A percentile compares a stretch with the other conserved stretches of the same genome.
phyloP scores from a whole-genome alignment of 2,888 invertebrate genomes.

The Coleophora deauratella region DNA sequence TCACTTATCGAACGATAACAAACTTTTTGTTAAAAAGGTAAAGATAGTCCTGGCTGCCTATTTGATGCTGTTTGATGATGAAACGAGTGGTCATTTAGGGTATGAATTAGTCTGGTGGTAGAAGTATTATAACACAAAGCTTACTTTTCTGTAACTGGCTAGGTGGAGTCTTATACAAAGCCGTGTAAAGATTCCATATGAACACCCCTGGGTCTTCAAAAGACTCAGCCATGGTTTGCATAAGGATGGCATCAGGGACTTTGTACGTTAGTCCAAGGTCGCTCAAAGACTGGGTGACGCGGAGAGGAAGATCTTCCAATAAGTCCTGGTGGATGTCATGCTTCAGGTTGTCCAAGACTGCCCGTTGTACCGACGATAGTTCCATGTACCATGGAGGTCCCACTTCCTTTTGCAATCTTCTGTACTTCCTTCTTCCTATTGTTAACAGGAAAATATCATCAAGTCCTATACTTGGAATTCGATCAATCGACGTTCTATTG shows the following conservation, averaged over 20 bases:
- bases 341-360: constrained; percentile 36
- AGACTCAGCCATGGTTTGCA: constrained; percentile 43
- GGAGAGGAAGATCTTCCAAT: constrained; percentile 46
- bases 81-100: no score
- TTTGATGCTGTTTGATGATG: no score
- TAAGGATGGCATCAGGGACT: constrained; percentile 33
- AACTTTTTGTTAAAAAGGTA: no score
- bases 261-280: constrained; percentile 48
- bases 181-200: constrained; percentile 54
- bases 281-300: constrained; percentile 36
- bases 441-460: no score
- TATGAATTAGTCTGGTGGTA: no score
- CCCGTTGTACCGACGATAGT: constrained; percentile 42
- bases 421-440: constrained; percentile 34
- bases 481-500: no score
- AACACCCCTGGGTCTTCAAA: constrained; percentile 55
- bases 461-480: no score
- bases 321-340: constrained; percentile 52
- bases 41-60: no score
- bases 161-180: constrained; percentile 44
- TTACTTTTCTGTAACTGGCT: constrained; percentile 38
- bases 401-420: constrained; percentile 32
- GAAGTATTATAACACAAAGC: constrained; percentile 3
- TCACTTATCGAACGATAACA: no score
- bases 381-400: constrained; percentile 58